These are phyloP conservation scores for Macquaria ambigua DNA, from an alignment of 2,113 vertebrate species.

Conservation along the genomic window DNA sequence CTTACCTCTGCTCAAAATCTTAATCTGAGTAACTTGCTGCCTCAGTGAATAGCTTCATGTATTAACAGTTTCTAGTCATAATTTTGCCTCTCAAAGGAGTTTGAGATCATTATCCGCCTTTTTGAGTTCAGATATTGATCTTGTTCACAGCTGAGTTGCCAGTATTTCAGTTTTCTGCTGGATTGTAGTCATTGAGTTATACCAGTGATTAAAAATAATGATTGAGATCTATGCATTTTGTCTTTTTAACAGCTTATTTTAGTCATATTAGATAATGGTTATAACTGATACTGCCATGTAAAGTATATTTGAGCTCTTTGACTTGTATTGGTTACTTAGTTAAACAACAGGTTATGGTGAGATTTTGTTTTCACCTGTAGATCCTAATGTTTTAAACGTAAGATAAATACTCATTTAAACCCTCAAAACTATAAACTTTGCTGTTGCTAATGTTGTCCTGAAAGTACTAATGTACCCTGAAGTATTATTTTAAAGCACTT, in stretches of 20 bases:
- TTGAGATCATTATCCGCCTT: conserved; percentile 12
- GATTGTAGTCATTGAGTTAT: not conserved
- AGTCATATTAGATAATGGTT: not conserved
- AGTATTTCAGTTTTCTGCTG: conserved; percentile 11
- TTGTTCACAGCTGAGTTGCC: conserved; percentile 24
- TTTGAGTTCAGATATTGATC: conserved; percentile 38
- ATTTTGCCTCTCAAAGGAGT: conserved; percentile 11
- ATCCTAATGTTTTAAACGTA: not conserved
- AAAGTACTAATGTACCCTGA: not conserved
- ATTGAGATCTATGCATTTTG: not conserved
- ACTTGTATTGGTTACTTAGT: not conserved
- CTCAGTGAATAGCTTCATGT: conserved; percentile 21
- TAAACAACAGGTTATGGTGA: not conserved
- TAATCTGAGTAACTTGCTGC: not conserved
- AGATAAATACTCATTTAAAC: not conserved
- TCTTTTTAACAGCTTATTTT: not conserved
- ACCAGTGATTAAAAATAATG: not conserved
- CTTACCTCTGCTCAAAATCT: conserved; percentile 2
- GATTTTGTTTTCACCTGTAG: not conserved
- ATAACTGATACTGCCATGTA: not conserved
- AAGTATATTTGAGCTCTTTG: not conserved
- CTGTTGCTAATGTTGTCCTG: not conserved
- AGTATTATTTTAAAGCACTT: not conserved
- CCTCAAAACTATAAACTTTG: not conserved
- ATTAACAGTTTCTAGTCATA: conserved; percentile 22